Base-by-base conservation (phyloP, 2,113 vertebrate genomes). In the Rhineura floridana region DNA sequence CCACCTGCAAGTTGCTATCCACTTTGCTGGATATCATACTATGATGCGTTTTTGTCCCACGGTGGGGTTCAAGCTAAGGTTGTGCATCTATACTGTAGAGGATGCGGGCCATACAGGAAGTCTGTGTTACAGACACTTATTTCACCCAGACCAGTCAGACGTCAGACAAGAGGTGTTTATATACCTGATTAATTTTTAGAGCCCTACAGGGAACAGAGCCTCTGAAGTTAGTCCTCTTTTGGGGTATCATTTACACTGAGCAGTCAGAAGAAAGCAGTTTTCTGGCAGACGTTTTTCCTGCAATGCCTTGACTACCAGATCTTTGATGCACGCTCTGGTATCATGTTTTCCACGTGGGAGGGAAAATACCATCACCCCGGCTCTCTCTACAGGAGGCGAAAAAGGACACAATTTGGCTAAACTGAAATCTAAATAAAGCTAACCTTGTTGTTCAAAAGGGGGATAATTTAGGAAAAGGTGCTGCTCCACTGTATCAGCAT, bases 171-270 rank as follows among this genome's bases (percentile, higher is more conserved):
- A 36, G 73, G 84, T 44, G 73, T n/a, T 86, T 48, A 77, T 65
- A 77, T 36, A 48, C 73, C 73, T 28, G 10, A 65, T 77, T 86
- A 65, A 86, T 48, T 77, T 85, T 77, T 86, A 65, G 59, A 42
- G 11, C 73, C 42, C 42, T 77, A 21, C 3, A 25, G 73, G 42
- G 84, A 85, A 77, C 17, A 1, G 28, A 23, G 30, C 52, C 52
- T 65, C 73, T 77, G 73, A 77, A 63, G 59, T 19, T 36, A 19
- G 19, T 50, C 84, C 59, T 48, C 84, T 42, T 65, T 77, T 23
- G 72, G 73, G 55, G 39, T 65, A 48, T 65, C 73, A 13, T 23
- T 21, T n/a, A 13, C 50, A 11, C 73, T 25, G 39, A 62, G 46
- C 39, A 48, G 84, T 55, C 9, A 42, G 55, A 86, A 86, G 73